Conservation (phyloP, 92 coral and sea anemone species). For the Phenganax marumi region DNA sequence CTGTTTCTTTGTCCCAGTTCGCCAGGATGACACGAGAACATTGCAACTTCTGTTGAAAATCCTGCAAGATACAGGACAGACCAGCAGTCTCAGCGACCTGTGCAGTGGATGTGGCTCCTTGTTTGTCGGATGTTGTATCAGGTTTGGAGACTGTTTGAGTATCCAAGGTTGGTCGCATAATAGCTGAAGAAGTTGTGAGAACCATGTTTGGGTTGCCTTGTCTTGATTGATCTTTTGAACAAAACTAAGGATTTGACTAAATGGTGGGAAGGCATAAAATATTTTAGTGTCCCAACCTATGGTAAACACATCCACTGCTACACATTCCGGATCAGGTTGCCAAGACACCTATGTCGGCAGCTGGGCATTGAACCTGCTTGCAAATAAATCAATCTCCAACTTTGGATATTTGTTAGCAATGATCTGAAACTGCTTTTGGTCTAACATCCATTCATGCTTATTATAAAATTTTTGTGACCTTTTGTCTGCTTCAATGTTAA, state of each 20-base stretch:
- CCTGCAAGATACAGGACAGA: constrained; percentile 31
- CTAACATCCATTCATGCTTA: constrained; percentile 59
- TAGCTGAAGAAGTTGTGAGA: constrained; percentile 18
- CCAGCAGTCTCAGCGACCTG: constrained; percentile 25
- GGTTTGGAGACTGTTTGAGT: neutral
- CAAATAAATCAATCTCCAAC: constrained; percentile 58
- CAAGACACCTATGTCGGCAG: neutral
- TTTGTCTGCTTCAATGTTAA: constrained; percentile 51
- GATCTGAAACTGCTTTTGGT: constrained; percentile 28
- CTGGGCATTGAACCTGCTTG: constrained; percentile 52
- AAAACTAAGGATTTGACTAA: neutral
- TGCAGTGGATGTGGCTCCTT: constrained; percentile 16
- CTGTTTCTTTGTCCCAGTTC: constrained; percentile 42
- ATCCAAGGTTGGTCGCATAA: constrained; percentile 22
- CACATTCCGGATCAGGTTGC: neutral
- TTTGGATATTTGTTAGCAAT: constrained; percentile 41
- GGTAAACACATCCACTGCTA: neutral
- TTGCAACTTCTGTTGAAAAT: neutral
- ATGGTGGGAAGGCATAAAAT: constrained; percentile 30
- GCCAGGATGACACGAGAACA: constrained; percentile 20
- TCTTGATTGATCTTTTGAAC: constrained; percentile 16
- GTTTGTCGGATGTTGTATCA: constrained; percentile 21
- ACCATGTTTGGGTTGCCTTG: constrained; percentile 48
- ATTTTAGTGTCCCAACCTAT: neutral
- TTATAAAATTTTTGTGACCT: constrained; percentile 57